Percentiles rank a stretch among this genome's conserved stretches.
Evolutionary conservation across 2,113 vertebrate species (phyloP).

Genomic region (Chloropsis cyanopogon): DNA sequence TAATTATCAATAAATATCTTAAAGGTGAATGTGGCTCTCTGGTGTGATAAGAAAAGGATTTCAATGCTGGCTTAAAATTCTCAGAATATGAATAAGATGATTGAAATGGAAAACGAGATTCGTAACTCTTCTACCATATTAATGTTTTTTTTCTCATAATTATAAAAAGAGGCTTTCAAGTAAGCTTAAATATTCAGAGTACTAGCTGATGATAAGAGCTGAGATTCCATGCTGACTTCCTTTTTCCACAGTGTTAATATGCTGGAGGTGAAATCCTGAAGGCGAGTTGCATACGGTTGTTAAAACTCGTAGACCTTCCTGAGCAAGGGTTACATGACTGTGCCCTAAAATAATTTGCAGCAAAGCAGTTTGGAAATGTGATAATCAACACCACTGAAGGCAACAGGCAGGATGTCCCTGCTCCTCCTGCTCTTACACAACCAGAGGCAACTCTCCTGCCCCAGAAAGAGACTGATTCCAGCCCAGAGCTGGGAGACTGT

Average conservation of each 20-base stretch:
- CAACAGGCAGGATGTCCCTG: background rate
- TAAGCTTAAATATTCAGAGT: background rate
- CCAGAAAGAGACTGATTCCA: background rate
- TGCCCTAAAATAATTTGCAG: background rate
- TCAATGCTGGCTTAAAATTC: background rate
- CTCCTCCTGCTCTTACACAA: background rate
- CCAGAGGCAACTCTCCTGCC: background rate
- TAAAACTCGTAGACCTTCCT: background rate
- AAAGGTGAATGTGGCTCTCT: background rate
- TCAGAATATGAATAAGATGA: background rate
- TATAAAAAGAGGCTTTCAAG: background rate
- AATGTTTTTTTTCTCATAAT: background rate
- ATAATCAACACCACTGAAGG: background rate
- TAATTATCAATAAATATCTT: constrained; percentile 21
- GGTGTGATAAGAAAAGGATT: background rate
- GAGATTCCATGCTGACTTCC: background rate
- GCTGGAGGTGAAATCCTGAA: background rate
- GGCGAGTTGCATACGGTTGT: background rate
- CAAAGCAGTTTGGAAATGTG: background rate
- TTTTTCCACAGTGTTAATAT: background rate
- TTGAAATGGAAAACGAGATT: background rate
- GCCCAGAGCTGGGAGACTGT: too few species aligned
- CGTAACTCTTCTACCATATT: background rate
- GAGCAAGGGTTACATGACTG: background rate
- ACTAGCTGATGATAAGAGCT: background rate